Evolutionary conservation across 2,888 invertebrate genomes (phyloP).

Genomic region (Neoaliturus tenellus): DNA sequence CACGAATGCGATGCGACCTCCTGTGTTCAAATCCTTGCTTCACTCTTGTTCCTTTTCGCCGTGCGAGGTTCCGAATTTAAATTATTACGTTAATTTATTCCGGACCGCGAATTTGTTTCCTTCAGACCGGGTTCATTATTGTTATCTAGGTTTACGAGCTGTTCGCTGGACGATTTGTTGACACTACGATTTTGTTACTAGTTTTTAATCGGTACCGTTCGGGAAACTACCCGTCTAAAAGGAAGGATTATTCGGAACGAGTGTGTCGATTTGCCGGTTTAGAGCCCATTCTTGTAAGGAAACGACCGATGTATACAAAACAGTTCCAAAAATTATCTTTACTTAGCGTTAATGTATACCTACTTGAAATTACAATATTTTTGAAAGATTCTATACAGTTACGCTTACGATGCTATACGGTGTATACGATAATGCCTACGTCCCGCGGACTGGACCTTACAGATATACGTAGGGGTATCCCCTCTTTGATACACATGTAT

Average conservation of each 20-base stretch:
- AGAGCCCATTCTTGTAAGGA: conserved; percentile 43
- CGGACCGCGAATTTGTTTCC: conserved; percentile 23
- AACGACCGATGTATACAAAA: conserved; percentile 45
- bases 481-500: conserved; percentile 52
- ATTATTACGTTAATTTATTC: conserved; percentile 43
- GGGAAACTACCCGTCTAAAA: neutral
- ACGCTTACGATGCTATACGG: conserved; percentile 34
- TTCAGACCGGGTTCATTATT: conserved; percentile 12
- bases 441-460: conserved; percentile 16
- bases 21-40: conserved; percentile 24
- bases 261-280: conserved; percentile 8
- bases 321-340: conserved; percentile 46
- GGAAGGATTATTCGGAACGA: neutral
- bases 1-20: conserved; percentile 5
- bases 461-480: conserved; percentile 48
- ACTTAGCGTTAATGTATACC: conserved; percentile 44
- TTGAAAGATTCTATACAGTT: conserved; percentile 43
- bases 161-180: conserved; percentile 9
- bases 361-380: conserved; percentile 43
- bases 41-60: conserved; percentile 40
- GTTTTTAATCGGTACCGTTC: conserved; percentile 2
- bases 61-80: conserved; percentile 35
- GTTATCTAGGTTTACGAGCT: conserved; percentile 37
- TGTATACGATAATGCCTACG: conserved; percentile 43
- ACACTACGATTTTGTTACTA: conserved; percentile 23